Evolutionary conservation across 2,888 invertebrate species (phyloP).

Genomic region (Diploptera punctata): DNA sequence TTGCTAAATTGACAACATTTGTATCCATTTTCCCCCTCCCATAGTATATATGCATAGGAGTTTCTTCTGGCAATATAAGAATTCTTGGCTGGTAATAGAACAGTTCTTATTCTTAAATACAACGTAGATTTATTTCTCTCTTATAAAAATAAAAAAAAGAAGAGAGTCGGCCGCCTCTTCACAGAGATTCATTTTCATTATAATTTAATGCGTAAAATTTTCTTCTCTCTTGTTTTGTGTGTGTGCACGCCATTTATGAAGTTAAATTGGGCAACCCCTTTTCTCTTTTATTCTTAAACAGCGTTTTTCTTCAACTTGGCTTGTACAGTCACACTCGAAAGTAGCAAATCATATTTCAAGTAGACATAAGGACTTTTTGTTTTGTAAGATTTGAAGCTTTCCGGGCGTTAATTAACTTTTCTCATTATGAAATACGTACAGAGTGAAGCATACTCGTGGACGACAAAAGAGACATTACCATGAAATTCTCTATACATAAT

Average conservation of each 20-base stretch:
- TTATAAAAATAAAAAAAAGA: slow-evolving; percentile 24
- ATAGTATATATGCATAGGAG: slow-evolving; percentile 1
- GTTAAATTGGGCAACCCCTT: slow-evolving; percentile 19
- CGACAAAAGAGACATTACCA: no score
- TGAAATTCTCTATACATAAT: no score
- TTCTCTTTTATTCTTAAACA: slow-evolving; percentile 14
- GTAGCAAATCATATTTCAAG: no score
- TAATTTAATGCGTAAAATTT: slow-evolving; percentile 27
- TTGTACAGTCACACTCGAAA: background rate
- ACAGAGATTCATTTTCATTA: slow-evolving; percentile 28
- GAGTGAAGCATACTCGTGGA: no score
- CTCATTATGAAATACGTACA: no score
- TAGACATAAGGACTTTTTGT: no score
- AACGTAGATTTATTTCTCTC: slow-evolving; percentile 18
- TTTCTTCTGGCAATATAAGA: slow-evolving; percentile 9
- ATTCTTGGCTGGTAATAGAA: slow-evolving; percentile 18
- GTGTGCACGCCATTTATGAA: slow-evolving; percentile 16
- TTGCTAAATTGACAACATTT: slow-evolving; percentile 29
- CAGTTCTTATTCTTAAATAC: slow-evolving; percentile 19
- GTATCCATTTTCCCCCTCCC: slow-evolving; percentile 17
- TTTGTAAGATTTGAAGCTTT: no score
- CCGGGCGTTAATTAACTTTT: no score
- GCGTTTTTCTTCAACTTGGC: slow-evolving; percentile 10
- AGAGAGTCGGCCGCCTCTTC: background rate
- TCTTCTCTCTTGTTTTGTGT: background rate